A percentile compares a stretch with the other conserved stretches of the same genome.
Evolutionary conservation across 2,113 vertebrate genomes (phyloP).

Genomic region (Galbula dea): DNA sequence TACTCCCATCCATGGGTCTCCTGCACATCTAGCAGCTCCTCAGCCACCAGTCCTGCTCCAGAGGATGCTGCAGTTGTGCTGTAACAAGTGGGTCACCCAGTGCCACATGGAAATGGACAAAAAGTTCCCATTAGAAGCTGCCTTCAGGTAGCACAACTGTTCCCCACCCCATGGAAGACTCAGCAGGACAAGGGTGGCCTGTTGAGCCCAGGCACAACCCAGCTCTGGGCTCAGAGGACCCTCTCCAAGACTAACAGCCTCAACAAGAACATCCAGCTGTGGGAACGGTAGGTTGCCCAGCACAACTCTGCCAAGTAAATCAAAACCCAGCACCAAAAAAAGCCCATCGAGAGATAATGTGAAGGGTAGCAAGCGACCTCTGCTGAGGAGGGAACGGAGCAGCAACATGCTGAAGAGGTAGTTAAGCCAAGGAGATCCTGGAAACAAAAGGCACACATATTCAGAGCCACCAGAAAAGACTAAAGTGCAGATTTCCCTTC

Average conservation of each 20-base stretch:
- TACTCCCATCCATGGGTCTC: neutral
- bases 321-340: neutral
- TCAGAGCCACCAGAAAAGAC: neutral
- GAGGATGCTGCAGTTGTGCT: neutral
- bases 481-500: neutral
- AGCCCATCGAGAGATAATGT: neutral
- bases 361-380: slow-evolving; percentile 56
- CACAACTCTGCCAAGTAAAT: neutral
- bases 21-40: neutral
- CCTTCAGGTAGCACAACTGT: neutral
- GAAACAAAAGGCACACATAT: neutral
- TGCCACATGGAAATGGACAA: neutral
- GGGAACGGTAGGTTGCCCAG: neutral
- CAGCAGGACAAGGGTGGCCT: neutral
- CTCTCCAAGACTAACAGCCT: neutral
- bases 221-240: neutral
- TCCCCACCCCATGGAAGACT: neutral
- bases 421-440: neutral
- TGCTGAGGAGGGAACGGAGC: slow-evolving; percentile 38
- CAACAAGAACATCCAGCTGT: neutral
- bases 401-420: neutral
- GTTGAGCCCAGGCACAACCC: neutral
- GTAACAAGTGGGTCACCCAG: neutral
- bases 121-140: neutral
- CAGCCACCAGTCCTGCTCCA: neutral